Base-by-base conservation (phyloP, 2,797 vertebrate genomes). In the Denticeps clupeoides region DNA sequence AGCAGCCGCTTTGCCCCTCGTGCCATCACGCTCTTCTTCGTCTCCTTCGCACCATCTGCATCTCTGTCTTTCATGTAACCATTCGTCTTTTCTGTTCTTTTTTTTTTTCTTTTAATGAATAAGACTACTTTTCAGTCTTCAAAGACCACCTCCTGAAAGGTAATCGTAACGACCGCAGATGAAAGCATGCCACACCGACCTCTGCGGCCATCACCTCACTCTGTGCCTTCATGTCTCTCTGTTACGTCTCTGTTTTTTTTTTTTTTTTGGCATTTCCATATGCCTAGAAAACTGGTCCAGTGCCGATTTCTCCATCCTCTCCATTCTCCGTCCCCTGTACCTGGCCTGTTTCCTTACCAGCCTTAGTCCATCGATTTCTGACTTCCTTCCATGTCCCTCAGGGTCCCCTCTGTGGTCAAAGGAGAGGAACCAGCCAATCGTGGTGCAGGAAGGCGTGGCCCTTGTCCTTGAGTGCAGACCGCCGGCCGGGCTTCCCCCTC, bases 371-470 rank as follows among this genome's bases (percentile, higher is more conserved):
- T n/a, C n/a, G n/a, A n/a, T n/a, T n/a, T n/a, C n/a, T n/a, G n/a
- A n/a, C n/a, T n/a, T n/a, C n/a, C n/a, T 55, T 8, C 4, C 35
- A 10, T 53, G 1, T 55, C 6, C 1, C 24, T 0, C 66, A 99
- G 95, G 89, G 59, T 97, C 95, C 1, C 95, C 95, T 37, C 73
- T 99, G 67, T 99, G 95, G 95, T 93, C 92, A 0, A 99, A 99
- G 81, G 94, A 97, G 80, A 88, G 71, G 59, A 80, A 89, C 46
- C 87, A 89, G 57, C 87, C 87, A 44, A 79, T 91, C 38, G 56
- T 75, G 0, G 83, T 93, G 41, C 82, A 65, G 40, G 86, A 89
- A 69, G 95, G 95, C 3, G 81, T 85, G 58, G 74, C 87, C 25
- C 61, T 95, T 41, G 77, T 94, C 31, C 78, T 99, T 45, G 85